Conservation (phyloP, 2,797 vertebrate species). For the Botia kubotai region DNA sequence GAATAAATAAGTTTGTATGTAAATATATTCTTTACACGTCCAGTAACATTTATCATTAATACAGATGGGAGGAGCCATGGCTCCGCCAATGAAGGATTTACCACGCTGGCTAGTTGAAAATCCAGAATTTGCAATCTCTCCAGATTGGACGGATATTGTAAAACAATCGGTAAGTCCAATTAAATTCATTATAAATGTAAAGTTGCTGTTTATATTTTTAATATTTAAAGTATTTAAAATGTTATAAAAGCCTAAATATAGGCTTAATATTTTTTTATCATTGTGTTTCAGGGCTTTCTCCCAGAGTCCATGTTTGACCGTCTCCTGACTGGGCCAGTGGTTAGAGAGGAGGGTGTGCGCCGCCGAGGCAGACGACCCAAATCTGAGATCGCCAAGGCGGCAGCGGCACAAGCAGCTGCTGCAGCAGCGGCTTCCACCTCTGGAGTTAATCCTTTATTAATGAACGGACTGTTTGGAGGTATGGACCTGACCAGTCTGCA, state of each 20-base stretch:
- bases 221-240: too few relatives aligned
- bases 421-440: constrained; percentile 73
- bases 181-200: not conserved
- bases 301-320: constrained; percentile 99
- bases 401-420: constrained; percentile 80
- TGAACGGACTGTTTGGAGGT: constrained; percentile 96
- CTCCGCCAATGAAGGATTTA: constrained; percentile 98
- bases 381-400: constrained; percentile 93
- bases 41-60: not conserved
- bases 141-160: constrained; percentile 98
- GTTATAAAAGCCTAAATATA: not conserved
- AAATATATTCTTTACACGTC: not conserved
- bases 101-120: constrained; percentile 97
- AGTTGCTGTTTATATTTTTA: not conserved
- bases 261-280: not conserved
- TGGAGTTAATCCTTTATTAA: constrained; percentile 93
- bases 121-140: constrained; percentile 95
- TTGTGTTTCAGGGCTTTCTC: constrained; percentile 88
- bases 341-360: constrained; percentile 93
- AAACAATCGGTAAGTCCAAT: constrained; percentile 92
- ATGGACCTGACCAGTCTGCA: constrained; percentile 98
- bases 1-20: not conserved
- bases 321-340: constrained; percentile 94
- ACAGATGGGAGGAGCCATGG: constrained; percentile 99
- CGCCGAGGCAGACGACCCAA: constrained; percentile 94